Percentiles rank a stretch among this genome's conserved stretches.
These are phyloP conservation scores for Vicugna pacos DNA, from an alignment of 2,113 vertebrate genomes.

Conservation along the genomic window DNA sequence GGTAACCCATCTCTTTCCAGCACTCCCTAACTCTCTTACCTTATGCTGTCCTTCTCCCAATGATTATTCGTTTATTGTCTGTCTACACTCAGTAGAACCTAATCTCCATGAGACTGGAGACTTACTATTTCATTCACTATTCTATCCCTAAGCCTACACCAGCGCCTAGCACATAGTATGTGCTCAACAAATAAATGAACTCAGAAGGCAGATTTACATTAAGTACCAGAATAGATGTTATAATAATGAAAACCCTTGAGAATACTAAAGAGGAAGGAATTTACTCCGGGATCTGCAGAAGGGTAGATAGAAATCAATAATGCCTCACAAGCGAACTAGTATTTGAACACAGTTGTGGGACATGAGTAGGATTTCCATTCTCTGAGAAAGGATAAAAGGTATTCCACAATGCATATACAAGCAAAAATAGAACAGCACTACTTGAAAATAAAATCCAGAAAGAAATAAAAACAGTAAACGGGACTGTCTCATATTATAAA, in stretches of 20 bases:
- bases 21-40: background rate
- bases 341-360: conserved; percentile 16
- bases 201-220: conserved; percentile 39
- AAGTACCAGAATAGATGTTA: conserved; percentile 7
- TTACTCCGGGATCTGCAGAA: conserved; percentile 9
- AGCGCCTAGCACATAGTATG: background rate
- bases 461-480: conserved; percentile 30
- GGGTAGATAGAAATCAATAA: conserved; percentile 55
- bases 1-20: background rate
- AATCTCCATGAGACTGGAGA: conserved; percentile 13
- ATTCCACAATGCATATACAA: background rate
- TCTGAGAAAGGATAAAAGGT: conserved; percentile 25
- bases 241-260: conserved; percentile 45
- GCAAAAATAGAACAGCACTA: conserved; percentile 31
- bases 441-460: conserved; percentile 56
- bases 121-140: background rate
- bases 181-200: conserved; percentile 59
- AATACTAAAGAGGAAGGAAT: conserved; percentile 12
- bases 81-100: background rate
- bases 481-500: conserved; percentile 6
- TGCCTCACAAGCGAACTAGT: background rate
- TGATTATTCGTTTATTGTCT: conserved; percentile 25
- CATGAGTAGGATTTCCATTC: conserved; percentile 11
- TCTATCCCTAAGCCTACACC: conserved; percentile 2
- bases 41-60: conserved; percentile 14